Base-by-base conservation (phyloP, 2,797 vertebrate genomes). In the Poeciliopsis turneri region DNA sequence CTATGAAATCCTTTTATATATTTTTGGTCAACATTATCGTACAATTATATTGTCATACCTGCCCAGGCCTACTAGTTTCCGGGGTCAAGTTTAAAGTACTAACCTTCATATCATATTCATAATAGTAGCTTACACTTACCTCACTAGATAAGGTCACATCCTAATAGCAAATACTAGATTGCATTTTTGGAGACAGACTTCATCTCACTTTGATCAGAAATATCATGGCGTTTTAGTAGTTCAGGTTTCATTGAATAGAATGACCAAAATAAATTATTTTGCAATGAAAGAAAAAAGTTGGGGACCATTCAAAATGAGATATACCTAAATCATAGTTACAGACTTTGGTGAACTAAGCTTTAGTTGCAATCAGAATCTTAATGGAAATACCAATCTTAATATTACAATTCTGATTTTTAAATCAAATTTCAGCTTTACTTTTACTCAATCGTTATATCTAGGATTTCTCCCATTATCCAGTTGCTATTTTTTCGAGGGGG, bases 351-450 rank as follows among this genome's bases (percentile, higher is more conserved):
- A 57, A 68, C 16, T 69, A 73, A 61, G 77, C 41, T 53, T 78
- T 36, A 74, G 23, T 76, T 85, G 78, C 68, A 33, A 85, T 83
- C 78, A 36, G 57, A 80, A 69, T 78, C 53, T 74, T 68, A 36
- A 45, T 59, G 2, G 64, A 72, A 75, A 79, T 78, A 59, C 76
- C 82, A 78, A 46, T 78, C 82, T 86, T 45, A 74, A 45, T 51
- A 70, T 55, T 83, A 45, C 71, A 77, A 77, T 84, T 80, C 28
- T 30, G 72, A 79, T 91, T 85, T 91, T 87, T 88, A 83, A 77
- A 75, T 82, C 74, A 77, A 68, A 76, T 55, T 79, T 84, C 74
- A 23, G 78, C 79, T 84, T 46, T 82, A 39, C 84, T 88, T 88
- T 85, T 83, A 89, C 84, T 87, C 71, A 28, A 82, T 66, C 53